These are phyloP conservation scores for Mylabris phalerata DNA, from an alignment of 1,140 invertebrate genomes.

Conservation along the genomic window DNA sequence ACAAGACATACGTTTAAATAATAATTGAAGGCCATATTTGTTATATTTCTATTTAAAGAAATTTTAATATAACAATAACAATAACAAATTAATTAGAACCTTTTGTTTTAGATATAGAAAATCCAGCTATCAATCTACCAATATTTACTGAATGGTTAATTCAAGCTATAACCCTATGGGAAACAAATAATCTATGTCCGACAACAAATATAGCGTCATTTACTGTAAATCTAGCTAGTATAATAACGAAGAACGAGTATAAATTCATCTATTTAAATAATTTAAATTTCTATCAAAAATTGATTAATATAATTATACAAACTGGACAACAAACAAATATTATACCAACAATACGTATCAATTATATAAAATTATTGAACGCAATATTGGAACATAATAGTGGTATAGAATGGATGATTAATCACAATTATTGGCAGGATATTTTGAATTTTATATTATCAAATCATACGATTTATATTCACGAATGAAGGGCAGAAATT, in stretches of 20 bases:
- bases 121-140: conserved; percentile 6
- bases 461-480: conserved; percentile 58
- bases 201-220: conserved; percentile 43
- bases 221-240: conserved; percentile 43
- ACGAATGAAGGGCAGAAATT: conserved; percentile 51
- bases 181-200: conserved; percentile 26
- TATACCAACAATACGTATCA: conserved; percentile 52
- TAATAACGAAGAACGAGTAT: conserved; percentile 42
- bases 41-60: not conserved
- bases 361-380: conserved; percentile 50
- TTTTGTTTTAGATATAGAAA: not conserved
- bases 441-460: conserved; percentile 49
- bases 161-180: conserved; percentile 25
- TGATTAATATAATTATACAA: conserved; percentile 36
- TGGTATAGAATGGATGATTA: conserved; percentile 50
- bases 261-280: conserved; percentile 38
- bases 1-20: not conserved
- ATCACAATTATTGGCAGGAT: conserved; percentile 48
- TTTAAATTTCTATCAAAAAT: conserved; percentile 40
- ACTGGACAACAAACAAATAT: conserved; percentile 33
- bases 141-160: conserved; percentile 28
- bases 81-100: conserved; percentile 11
- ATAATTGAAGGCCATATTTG: not conserved
- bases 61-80: not conserved
- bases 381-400: conserved; percentile 47